These are phyloP conservation scores for Epinotia nisella DNA, from an alignment of 2,888 invertebrate species.

Conservation along the genomic window DNA sequence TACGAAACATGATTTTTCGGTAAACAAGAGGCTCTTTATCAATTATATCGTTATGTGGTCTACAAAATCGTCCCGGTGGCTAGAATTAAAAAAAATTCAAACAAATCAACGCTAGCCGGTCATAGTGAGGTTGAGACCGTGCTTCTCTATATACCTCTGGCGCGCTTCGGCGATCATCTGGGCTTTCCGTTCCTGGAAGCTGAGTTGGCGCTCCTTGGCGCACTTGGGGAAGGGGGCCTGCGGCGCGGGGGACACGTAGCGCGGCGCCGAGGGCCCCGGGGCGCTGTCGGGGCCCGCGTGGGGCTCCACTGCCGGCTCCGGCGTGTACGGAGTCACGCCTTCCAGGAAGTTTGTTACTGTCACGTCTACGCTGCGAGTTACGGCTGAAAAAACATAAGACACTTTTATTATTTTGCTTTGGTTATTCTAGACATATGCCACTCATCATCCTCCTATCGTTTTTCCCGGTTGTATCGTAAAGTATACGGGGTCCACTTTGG, in stretches of 20 bases:
- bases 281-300: slow-evolving; percentile 53
- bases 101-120: slow-evolving; percentile 50
- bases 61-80: too few species aligned
- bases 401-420: not conserved
- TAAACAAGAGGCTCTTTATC: not conserved
- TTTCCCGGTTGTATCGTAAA: too few species aligned
- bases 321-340: slow-evolving; percentile 87
- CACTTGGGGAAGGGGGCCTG: slow-evolving; percentile 81
- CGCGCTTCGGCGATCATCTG: slow-evolving; percentile 91
- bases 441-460: too few species aligned
- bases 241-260: slow-evolving; percentile 65
- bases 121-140: slow-evolving; percentile 80
- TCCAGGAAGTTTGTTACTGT: slow-evolving; percentile 93
- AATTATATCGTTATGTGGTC: not conserved
- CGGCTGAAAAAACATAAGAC: slow-evolving; percentile 76
- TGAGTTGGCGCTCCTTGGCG: slow-evolving; percentile 87
- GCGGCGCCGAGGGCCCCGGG: slow-evolving; percentile 79
- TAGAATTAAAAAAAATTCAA: not conserved
- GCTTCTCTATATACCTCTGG: slow-evolving; percentile 91
- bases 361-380: slow-evolving; percentile 90
- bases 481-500: too few species aligned
- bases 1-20: not conserved
- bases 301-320: slow-evolving; percentile 58
- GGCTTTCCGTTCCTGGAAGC: slow-evolving; percentile 91
- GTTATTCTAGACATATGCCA: too few species aligned